These are phyloP conservation scores for Prionailurus viverrinus DNA, from an alignment of 2,113 vertebrate species.

Conservation along the genomic window DNA sequence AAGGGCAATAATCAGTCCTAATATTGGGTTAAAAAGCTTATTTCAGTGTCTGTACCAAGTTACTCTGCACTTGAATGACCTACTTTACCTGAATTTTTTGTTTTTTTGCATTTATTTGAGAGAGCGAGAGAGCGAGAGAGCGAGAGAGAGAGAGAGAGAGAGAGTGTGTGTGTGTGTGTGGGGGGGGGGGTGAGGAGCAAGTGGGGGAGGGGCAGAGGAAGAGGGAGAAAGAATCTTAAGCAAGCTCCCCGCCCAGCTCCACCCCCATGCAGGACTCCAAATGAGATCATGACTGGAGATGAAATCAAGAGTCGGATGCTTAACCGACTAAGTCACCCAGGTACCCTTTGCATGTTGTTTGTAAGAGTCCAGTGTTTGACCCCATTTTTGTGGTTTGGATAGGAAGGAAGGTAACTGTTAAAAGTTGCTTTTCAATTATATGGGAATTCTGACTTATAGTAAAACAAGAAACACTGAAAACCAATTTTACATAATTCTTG, in stretches of 20 bases:
- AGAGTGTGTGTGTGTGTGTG: too few species aligned
- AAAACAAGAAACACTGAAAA: constrained; percentile 22
- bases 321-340: too few species aligned
- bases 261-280: too few species aligned
- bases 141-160: too few species aligned
- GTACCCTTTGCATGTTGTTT: not conserved
- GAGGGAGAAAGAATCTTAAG: too few species aligned
- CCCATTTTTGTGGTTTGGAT: not conserved
- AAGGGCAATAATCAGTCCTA: not conserved
- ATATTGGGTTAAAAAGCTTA: not conserved
- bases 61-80: not conserved
- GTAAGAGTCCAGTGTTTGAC: not conserved
- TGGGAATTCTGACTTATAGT: constrained; percentile 3
- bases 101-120: not conserved
- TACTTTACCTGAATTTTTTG: not conserved
- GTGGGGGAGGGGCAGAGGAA: too few species aligned
- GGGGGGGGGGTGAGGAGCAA: too few species aligned
- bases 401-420: constrained; percentile 12
- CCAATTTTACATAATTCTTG: constrained; percentile 42
- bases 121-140: too few species aligned
- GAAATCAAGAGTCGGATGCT: too few species aligned
- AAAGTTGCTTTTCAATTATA: not conserved
- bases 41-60: not conserved
- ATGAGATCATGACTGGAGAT: too few species aligned
- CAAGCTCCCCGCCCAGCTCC: too few species aligned